Percentiles rank a stretch among this genome's conserved stretches.
These are phyloP conservation scores for Tupaia chinensis DNA, from an alignment of 2,113 vertebrate genomes.

Conservation along the genomic window DNA sequence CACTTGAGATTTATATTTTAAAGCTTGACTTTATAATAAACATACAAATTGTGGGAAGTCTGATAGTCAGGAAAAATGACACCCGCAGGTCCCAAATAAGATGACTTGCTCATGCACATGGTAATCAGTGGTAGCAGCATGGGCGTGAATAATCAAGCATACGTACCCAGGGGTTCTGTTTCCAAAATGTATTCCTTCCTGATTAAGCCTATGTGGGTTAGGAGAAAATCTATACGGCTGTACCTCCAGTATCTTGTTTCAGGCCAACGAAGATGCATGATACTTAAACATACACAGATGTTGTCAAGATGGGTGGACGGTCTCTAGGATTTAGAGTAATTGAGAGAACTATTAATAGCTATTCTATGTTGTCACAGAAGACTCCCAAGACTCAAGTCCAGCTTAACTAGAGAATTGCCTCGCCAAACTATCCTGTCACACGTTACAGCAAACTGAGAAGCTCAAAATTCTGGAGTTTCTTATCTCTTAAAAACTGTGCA, in stretches of 20 bases:
- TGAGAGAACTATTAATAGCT: background rate
- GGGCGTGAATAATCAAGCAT: background rate
- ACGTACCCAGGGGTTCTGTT: background rate
- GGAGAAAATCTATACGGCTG: background rate
- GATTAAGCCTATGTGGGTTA: constrained; percentile 4
- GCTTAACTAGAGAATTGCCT: background rate
- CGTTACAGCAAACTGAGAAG: background rate
- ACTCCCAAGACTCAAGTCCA: background rate
- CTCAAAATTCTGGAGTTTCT: constrained; percentile 47
- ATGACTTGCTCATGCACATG: background rate
- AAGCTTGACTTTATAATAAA: background rate
- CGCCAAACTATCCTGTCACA: constrained; percentile 42
- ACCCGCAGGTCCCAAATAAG: background rate
- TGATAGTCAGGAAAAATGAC: background rate
- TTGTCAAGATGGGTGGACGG: background rate
- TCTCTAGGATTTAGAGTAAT: constrained; percentile 18
- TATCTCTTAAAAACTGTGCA: background rate
- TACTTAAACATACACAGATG: constrained; percentile 34
- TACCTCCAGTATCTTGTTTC: constrained; percentile 44
- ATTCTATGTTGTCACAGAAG: background rate
- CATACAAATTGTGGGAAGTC: background rate
- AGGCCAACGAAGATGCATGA: constrained; percentile 22
- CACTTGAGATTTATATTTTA: background rate
- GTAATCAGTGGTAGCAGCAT: constrained; percentile 3
- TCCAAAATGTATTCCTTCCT: constrained; percentile 42